phyloP scores from a whole-genome alignment of 35 echinoderm and acorn worm genomes.

The Ptychodera flava region DNA sequence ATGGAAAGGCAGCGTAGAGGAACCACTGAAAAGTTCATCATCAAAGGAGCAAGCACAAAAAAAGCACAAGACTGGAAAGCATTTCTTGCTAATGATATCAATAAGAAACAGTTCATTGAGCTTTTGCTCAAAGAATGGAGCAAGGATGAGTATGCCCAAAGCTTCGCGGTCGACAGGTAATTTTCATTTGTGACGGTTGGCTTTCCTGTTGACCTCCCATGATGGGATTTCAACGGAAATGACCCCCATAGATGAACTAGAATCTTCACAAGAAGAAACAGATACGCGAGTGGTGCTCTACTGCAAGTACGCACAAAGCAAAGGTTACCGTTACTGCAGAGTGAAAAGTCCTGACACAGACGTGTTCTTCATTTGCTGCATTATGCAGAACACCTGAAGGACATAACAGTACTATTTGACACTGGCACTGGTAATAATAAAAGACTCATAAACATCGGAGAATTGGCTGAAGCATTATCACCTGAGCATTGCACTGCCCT shows the following conservation, averaged over 20 bases:
- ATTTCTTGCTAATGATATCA: not conserved
- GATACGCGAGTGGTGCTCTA: slow-evolving; percentile 31
- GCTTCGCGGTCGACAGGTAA: too few species aligned
- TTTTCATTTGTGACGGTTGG: not conserved
- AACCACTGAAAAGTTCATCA: not conserved
- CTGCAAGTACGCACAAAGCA: slow-evolving; percentile 12
- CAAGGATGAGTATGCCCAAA: too few species aligned
- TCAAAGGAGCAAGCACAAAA: too few species aligned
- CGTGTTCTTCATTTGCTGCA: slow-evolving; percentile 19
- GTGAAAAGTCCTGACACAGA: slow-evolving; percentile 22
- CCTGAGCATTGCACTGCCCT: slow-evolving; percentile 16
- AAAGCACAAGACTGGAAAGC: not conserved
- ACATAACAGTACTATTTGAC: slow-evolving; percentile 11
- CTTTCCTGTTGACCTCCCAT: slow-evolving; percentile 16
- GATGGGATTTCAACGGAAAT: slow-evolving; percentile 5
- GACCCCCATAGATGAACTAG: slow-evolving; percentile 11
- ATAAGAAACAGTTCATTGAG: not conserved
- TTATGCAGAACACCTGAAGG: not conserved
- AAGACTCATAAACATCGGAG: slow-evolving; percentile 6
- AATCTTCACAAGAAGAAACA: slow-evolving; percentile 21
- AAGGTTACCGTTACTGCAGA: too few species aligned
- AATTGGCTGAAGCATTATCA: not conserved
- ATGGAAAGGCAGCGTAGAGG: not conserved
- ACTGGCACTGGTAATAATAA: slow-evolving; percentile 8
- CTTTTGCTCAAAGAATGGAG: too few species aligned